A percentile compares a stretch with the other conserved stretches of the same genome.
These are phyloP conservation scores for Eriocheir sinensis DNA, from an alignment of 1,140 invertebrate genomes.

Conservation along the genomic window DNA sequence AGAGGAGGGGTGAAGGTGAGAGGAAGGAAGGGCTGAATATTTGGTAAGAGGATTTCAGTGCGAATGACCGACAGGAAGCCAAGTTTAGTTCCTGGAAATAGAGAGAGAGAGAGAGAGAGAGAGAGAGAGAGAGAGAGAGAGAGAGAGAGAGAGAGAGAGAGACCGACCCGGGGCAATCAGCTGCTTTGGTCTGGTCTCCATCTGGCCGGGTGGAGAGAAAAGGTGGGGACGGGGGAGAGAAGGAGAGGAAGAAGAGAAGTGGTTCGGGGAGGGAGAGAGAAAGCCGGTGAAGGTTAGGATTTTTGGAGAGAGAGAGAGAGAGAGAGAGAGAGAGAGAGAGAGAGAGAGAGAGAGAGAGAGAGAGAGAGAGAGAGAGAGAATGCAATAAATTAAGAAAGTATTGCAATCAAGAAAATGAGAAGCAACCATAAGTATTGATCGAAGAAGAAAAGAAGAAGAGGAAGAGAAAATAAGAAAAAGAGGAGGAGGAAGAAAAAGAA, in stretches of 20 bases:
- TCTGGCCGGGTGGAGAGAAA: not conserved
- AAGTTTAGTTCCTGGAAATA: not conserved
- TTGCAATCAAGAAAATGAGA: no score
- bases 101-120: constrained; percentile 12
- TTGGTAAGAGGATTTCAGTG: not conserved
- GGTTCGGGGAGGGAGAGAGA: not conserved
- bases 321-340: not conserved
- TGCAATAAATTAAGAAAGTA: no score
- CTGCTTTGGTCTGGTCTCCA: constrained; percentile 40
- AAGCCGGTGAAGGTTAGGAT: not conserved
- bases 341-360: not conserved
- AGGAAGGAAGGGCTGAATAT: not conserved
- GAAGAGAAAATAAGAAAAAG: no score
- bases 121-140: constrained; percentile 22
- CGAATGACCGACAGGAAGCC: not conserved
- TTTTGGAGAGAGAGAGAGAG: not conserved
- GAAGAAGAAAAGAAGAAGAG: no score
- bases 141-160: not conserved
- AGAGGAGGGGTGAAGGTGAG: not conserved
- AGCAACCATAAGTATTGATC: no score
- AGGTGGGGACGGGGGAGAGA: not conserved
- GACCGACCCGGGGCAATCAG: constrained; percentile 33
- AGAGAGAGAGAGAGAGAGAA: not conserved
- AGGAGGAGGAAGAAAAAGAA: no score
- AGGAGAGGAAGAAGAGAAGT: not conserved